phyloP scores from a whole-genome alignment of 2,888 invertebrate genomes.

The Dynastes maya region DNA sequence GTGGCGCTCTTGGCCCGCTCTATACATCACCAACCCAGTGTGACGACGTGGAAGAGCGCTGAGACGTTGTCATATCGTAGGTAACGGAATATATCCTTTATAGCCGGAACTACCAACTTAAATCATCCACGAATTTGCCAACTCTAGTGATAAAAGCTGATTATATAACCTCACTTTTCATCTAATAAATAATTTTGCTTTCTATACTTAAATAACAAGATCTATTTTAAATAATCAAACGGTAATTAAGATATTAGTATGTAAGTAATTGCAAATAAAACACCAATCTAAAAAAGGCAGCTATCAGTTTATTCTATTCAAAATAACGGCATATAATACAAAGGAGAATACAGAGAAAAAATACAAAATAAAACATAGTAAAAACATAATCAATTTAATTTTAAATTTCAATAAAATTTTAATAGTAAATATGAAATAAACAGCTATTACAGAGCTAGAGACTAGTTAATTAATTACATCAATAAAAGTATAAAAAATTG shows the following conservation, averaged over 20 bases:
- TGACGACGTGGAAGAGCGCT: too few species aligned
- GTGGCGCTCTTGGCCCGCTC: too few species aligned
- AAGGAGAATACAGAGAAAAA: constrained; percentile 59
- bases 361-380: constrained; percentile 56
- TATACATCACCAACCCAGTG: too few species aligned
- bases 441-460: constrained; percentile 64
- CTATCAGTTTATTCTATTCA: constrained; percentile 67
- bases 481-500: constrained; percentile 56
- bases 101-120: too few species aligned
- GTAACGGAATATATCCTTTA: too few species aligned
- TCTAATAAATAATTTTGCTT: too few species aligned
- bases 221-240: background rate
- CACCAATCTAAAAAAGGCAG: constrained; percentile 64
- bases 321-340: constrained; percentile 64
- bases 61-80: too few species aligned
- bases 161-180: too few species aligned
- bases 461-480: constrained; percentile 64
- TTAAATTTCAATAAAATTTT: constrained; percentile 31
- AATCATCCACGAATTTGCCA: too few species aligned
- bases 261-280: constrained; percentile 13
- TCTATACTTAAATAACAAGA: too few species aligned
- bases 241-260: background rate
- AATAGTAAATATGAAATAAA: constrained; percentile 52
- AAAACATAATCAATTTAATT: constrained; percentile 40
- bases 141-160: too few species aligned